Conservation (phyloP, 1,140 invertebrate species). For the Drosophila teissieri region DNA sequence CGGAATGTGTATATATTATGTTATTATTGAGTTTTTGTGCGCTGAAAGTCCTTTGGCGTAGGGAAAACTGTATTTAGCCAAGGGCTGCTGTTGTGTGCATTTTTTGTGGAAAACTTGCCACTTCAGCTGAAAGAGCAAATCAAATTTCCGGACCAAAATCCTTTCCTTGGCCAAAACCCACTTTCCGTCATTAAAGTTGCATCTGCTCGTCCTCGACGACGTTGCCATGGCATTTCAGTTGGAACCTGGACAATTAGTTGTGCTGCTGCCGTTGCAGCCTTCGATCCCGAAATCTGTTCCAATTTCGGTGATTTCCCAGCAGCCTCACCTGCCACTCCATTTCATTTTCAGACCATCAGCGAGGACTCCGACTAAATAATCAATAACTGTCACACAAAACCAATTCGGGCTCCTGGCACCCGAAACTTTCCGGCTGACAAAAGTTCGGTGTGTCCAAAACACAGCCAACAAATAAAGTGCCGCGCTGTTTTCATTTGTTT, state of each 20-base stretch:
- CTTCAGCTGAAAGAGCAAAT: conserved; percentile 48
- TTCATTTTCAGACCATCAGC: conserved; percentile 1
- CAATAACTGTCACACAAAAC: conserved; percentile 70
- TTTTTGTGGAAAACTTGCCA: conserved; percentile 12
- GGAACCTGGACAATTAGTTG: conserved; percentile 61
- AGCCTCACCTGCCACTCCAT: conserved; percentile 25
- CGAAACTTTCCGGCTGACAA: conserved; percentile 30
- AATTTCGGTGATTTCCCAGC: conserved; percentile 69
- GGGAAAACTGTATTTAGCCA: conserved; percentile 55
- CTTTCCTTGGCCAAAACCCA: conserved; percentile 23
- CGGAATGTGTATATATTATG: conserved; percentile 50
- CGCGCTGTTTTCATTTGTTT: conserved; percentile 51
- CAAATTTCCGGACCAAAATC: conserved; percentile 58
- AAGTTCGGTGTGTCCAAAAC: conserved; percentile 50
- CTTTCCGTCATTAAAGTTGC: conserved; percentile 59
- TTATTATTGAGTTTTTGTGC: conserved; percentile 70
- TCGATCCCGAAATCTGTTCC: conserved; percentile 29
- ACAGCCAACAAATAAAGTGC: conserved; percentile 38
- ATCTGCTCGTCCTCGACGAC: conserved; percentile 23
- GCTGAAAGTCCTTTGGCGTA: conserved; percentile 41
- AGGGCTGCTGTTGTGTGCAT: conserved; percentile 10
- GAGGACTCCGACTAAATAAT: conserved; percentile 56
- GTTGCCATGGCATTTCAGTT: conserved; percentile 43
- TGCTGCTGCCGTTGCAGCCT: conserved; percentile 26
- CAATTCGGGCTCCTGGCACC: conserved; percentile 20